Base-by-base conservation (phyloP, 2,797 vertebrate species). In the Potorous gilbertii region DNA sequence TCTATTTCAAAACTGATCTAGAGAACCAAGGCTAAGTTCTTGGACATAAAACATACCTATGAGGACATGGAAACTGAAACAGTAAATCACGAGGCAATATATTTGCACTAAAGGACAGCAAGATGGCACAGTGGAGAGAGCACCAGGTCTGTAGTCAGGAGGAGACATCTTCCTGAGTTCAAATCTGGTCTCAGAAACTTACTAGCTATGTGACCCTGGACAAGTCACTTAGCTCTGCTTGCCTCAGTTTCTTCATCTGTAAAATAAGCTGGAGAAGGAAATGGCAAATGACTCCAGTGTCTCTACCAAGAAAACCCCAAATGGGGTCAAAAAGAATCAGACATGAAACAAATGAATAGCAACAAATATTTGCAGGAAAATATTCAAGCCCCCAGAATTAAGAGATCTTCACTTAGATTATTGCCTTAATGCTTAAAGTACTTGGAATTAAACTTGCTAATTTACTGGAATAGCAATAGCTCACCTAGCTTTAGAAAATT, bases 291-390 rank as follows among this genome's bases (percentile, higher is more conserved):
- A n/a, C 14, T 66, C 34, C 62, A n/a, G 34, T 40, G 16, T 66
- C 34, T 66, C n/a, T 66, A 34, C 4, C 59, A 62, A 34, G 34
- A 66, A 66, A 66, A 66, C 4, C 1, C 34, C 62, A 40, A 40
- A 74, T 24, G 28, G 18, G 66, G 8, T 74, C n/a, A 74, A 5
- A 9, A 66, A n/a, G 66, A 74, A 34, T 24, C 18, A 74, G 16
- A 24, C 6, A 40, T 74, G 18, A 74, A 74, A 74, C n/a, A 74
- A 74, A 18, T 74, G 62, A 74, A 74, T 5, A 74, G 5, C n/a
- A 52, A 93, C 57, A 62, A 31, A 62, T 28, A 93, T 96, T 92
- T 92, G 95, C n/a, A 94, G 29, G 29, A n/a, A 96, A 92, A 93
- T 93, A 31, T 2, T 66, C 27, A 27, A 5, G 0, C 59, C 92